phyloP scores from a whole-genome alignment of 2,797 vertebrate species.

The Pseudochirops cupreus region DNA sequence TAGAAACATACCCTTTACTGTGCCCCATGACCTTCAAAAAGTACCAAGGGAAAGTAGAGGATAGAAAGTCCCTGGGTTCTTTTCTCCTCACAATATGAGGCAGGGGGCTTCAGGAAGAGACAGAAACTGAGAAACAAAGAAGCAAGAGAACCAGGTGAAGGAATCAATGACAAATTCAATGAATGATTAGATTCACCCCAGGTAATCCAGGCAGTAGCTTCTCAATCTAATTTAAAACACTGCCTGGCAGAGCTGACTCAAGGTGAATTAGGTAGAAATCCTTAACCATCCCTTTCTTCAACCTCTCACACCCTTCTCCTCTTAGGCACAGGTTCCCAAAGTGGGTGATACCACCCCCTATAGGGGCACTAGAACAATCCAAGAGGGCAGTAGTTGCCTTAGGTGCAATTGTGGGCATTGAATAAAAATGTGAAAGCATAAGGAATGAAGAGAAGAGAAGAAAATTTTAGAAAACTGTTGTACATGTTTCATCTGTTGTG shows the following conservation, averaged over 20 bases:
- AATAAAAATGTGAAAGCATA: no score
- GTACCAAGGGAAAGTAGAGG: no score
- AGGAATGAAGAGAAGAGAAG: no score
- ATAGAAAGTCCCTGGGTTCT: no score
- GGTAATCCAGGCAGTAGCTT: background rate
- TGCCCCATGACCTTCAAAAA: background rate
- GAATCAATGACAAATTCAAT: rapidly evolving
- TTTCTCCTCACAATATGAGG: background rate
- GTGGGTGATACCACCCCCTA: no score
- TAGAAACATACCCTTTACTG: background rate
- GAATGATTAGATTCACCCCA: rapidly evolving
- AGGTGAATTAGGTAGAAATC: background rate
- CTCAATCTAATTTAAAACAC: background rate
- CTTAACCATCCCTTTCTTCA: background rate
- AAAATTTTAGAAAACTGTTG: no score
- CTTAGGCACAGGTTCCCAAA: no score
- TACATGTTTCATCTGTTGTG: no score
- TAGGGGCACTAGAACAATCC: no score
- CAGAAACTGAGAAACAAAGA: background rate
- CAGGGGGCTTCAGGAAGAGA: background rate
- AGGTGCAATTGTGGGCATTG: no score
- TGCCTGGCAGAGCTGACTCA: background rate
- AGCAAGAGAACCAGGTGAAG: background rate
- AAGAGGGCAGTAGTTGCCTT: no score
- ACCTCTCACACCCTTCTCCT: background rate